Conservation (phyloP, 35 echinoderm and acorn worm genomes). For the Apostichopus japonicus region DNA sequence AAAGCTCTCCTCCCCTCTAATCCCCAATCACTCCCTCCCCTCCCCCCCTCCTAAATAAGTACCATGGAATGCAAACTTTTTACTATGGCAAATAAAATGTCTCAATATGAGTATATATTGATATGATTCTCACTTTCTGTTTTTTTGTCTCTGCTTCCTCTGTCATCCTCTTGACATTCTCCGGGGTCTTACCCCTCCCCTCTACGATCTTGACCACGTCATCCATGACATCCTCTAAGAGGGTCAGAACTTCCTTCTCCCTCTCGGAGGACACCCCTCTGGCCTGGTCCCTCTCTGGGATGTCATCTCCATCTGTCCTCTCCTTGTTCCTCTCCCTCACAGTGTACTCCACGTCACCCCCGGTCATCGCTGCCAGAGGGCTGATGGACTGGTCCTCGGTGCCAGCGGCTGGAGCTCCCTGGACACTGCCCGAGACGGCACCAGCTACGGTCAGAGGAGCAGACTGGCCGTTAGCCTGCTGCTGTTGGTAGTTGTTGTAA, state of each 20-base stretch:
- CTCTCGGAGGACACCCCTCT: slow-evolving; percentile 41
- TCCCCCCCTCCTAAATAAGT: too few species aligned
- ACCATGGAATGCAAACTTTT: too few species aligned
- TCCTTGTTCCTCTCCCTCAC: slow-evolving; percentile 18
- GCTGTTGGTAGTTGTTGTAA: slow-evolving; percentile 92
- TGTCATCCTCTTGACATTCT: slow-evolving; percentile 43
- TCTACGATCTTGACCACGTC: slow-evolving; percentile 89
- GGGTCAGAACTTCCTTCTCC: slow-evolving; percentile 50
- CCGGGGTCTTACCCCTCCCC: slow-evolving; percentile 55
- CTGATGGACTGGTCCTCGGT: slow-evolving; percentile 81
- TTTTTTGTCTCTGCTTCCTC: slow-evolving; percentile 57
- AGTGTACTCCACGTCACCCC: slow-evolving; percentile 65
- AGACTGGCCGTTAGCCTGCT: slow-evolving; percentile 33
- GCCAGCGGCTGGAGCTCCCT: not conserved
- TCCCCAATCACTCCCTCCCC: too few species aligned
- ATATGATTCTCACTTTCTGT: not conserved
- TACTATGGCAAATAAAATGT: too few species aligned
- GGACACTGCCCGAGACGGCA: slow-evolving; percentile 15
- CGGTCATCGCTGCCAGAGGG: slow-evolving; percentile 83
- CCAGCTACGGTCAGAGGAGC: slow-evolving; percentile 71
- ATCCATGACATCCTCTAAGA: slow-evolving; percentile 78
- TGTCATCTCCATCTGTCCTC: slow-evolving; percentile 2
- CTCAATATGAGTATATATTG: too few species aligned
- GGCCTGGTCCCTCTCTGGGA: slow-evolving; percentile 31
- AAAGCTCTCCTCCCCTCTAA: too few species aligned